Base-by-base conservation (phyloP, 1,140 invertebrate genomes). In the Eciton burchellii region DNA sequence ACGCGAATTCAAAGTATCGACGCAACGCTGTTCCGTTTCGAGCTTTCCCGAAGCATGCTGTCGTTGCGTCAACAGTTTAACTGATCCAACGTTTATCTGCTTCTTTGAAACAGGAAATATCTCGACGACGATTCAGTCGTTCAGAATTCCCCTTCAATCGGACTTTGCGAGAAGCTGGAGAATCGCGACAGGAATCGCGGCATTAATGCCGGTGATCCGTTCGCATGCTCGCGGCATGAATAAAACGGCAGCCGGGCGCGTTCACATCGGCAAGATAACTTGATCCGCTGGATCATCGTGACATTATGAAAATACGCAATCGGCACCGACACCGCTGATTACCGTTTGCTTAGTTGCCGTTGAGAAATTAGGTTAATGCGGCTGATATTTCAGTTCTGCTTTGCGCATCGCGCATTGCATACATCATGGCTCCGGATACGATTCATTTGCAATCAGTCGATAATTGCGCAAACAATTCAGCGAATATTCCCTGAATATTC, bases 371-470 rank as follows among this genome's bases (percentile, higher is more conserved):
- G 81, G 60, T 82, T 82, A 82, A 82, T 82, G 26, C 49, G 19
- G 77, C 47, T 76, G 72, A 77, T 82, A 77, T 74, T 82, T 82
- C 81, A 77, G 77, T 21, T 57, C 11, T 47, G 56, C 72, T 79
- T 79, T 79, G 49, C 12, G 41, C 49, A 24, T 45, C 62, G 49
- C 26, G 21, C 35, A 43, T 45, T 35, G 35, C 56, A 14, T 77
- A 77, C 26, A 56, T 41, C 52, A 24, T n/a, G n/a, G n/a, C 49
- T 52, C 49, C 5, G 56, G 74, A 77, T 12, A 35, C 74, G 56
- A 79, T 79, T 70, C 63, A 68, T 70, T 66, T 79, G 56, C 62
- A 79, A 70, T 79, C 74, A 79, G 74, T n/a, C 63, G 74, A 79
- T 79, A 79, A 79, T 74, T 74, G 72, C 70, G 35, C 63, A 79